These are phyloP conservation scores for Cyrtodaria siliqua DNA, from an alignment of 2,888 invertebrate species.

Conservation along the genomic window DNA sequence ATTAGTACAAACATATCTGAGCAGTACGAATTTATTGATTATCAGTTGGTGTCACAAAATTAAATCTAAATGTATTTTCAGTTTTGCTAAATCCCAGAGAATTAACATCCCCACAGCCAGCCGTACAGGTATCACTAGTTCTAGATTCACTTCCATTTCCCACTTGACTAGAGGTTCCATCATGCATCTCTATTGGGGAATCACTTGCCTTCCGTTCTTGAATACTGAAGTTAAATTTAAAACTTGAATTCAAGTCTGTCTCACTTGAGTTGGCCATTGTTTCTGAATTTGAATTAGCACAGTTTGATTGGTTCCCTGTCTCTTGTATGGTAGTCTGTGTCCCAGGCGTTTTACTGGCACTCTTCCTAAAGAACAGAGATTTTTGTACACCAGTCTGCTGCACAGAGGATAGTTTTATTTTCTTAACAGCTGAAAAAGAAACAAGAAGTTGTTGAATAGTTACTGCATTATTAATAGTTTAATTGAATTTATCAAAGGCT, in stretches of 20 bases:
- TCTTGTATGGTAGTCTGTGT: too few species aligned
- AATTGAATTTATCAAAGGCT: neutral
- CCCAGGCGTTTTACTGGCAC: slow-evolving; percentile 13
- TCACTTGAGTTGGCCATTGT: neutral
- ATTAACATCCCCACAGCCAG: neutral
- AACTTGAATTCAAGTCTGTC: slow-evolving; percentile 26
- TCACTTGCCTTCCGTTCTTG: slow-evolving; percentile 4
- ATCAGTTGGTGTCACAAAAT: slow-evolving; percentile 48
- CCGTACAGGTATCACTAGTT: neutral
- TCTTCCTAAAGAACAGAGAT: slow-evolving; percentile 64
- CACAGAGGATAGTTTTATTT: slow-evolving; percentile 50
- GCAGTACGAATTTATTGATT: too few species aligned
- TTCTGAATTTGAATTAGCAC: neutral
- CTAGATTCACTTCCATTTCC: neutral
- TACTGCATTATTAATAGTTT: too few species aligned
- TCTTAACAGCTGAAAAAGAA: slow-evolving; percentile 56
- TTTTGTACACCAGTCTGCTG: slow-evolving; percentile 29
- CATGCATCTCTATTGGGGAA: too few species aligned
- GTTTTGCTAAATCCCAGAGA: slow-evolving; percentile 45
- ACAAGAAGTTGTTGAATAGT: too few species aligned
- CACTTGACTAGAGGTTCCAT: too few species aligned
- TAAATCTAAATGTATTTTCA: slow-evolving; percentile 65
- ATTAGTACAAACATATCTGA: too few species aligned
- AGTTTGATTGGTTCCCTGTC: too few species aligned
- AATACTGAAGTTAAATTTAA: slow-evolving; percentile 48